Evolutionary conservation across 1,140 invertebrate genomes (phyloP).

Genomic region (Portunus trituberculatus): DNA sequence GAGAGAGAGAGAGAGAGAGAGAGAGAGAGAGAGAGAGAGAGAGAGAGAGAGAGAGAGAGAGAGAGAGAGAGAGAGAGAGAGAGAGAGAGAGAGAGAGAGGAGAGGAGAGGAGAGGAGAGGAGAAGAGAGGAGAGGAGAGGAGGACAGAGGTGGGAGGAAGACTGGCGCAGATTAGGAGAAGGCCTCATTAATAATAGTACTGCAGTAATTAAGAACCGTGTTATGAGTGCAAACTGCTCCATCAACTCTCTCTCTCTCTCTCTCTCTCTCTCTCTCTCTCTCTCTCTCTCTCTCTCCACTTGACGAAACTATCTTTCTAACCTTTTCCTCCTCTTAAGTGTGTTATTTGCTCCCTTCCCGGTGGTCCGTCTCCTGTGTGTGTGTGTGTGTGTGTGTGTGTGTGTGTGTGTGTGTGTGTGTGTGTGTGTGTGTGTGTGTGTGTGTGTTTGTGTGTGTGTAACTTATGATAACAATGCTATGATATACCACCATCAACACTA

Average conservation of each 20-base stretch:
- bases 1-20: slow-evolving; percentile 18
- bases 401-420: slow-evolving; percentile 47
- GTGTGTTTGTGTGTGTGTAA: neutral
- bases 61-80: slow-evolving; percentile 28
- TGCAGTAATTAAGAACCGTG: slow-evolving; percentile 72
- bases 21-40: neutral
- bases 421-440: slow-evolving; percentile 38
- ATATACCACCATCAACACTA: no score
- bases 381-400: slow-evolving; percentile 38
- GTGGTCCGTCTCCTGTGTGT: slow-evolving; percentile 30
- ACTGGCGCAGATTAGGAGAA: slow-evolving; percentile 65
- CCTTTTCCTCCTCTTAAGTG: slow-evolving; percentile 16
- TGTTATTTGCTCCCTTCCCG: neutral
- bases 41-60: slow-evolving; percentile 45
- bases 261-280: slow-evolving; percentile 46
- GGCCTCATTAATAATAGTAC: slow-evolving; percentile 72
- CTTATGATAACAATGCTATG: neutral
- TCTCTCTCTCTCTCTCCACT: slow-evolving; percentile 18
- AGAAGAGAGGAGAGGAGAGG: neutral
- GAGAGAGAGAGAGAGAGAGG: neutral
- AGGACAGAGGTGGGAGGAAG: slow-evolving; percentile 34
- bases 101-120: neutral
- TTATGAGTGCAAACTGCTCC: slow-evolving; percentile 72
- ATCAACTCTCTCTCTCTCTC: slow-evolving; percentile 60
- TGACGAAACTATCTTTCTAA: neutral